Conservation (phyloP, 2,888 invertebrate genomes). For the Parapristionchus giblindavisi region DNA sequence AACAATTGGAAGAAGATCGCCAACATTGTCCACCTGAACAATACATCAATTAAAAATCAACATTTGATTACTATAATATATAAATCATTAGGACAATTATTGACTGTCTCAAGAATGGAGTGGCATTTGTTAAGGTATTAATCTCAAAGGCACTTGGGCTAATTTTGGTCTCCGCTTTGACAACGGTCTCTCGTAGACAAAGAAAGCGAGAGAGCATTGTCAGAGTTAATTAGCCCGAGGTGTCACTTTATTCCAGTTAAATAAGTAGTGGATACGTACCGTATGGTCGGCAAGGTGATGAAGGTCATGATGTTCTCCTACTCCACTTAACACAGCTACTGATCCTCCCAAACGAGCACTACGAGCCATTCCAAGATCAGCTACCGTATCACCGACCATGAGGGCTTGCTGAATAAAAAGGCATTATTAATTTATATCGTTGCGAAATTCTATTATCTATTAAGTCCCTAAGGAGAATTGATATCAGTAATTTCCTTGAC, state of each 20-base stretch:
- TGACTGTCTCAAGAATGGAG: not conserved
- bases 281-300: constrained; percentile 62
- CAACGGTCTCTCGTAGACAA: not conserved
- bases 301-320: constrained; percentile 62
- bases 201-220: not conserved
- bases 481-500: too few species aligned
- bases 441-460: too few species aligned
- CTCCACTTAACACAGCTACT: constrained; percentile 72
- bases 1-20: constrained; percentile 53
- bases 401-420: constrained; percentile 63
- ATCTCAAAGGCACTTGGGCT: not conserved
- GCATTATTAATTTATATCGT: too few species aligned
- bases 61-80: not conserved
- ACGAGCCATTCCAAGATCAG: constrained; percentile 72
- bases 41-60: not conserved
- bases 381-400: constrained; percentile 73
- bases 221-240: too few species aligned
- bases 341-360: constrained; percentile 71
- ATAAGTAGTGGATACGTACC: constrained; percentile 43
- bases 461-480: too few species aligned
- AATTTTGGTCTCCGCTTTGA: too few species aligned
- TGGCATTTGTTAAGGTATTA: not conserved
- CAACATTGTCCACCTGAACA: constrained; percentile 52
- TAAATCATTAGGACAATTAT: not conserved
- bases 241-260: too few species aligned